Evolutionary conservation across 2,113 vertebrate genomes (phyloP), one percentile per base, ranked within the genome.

Genomic region (Pangasianodon gigas): DNA sequence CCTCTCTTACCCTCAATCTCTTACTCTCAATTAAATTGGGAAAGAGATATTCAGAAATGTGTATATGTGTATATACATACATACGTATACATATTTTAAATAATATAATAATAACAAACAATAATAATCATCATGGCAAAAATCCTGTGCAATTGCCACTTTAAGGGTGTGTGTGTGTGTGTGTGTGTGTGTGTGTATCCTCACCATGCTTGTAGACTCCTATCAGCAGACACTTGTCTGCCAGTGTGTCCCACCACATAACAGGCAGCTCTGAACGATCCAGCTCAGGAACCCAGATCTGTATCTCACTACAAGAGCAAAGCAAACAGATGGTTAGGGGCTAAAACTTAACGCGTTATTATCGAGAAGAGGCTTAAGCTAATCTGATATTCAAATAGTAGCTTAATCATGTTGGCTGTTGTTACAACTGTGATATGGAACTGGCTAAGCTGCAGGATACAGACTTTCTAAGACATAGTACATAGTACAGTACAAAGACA

Each of bases 151-250:
- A 10, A 13, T 4, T 11, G 21, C 24, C 24, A 14, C 75, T 14
- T 26, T 48, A 46, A 77, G 41, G 5, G 67, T 71, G 29, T 6
- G 24, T 24, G 41, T 2, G 18, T 26, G 77, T 19, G 18, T 46
- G 18, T 75, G 71, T 6, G 19, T 65, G 32, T n/a, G 62, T 18
- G 44, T 7, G 44, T 37, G n/a, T 16, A 65, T 77, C 46, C 97
- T 96, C 92, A 99, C 98, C 98, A 46, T 99, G 98, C 92, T 99
- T 99, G 94, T 96, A 99, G 93, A 99, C 96, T 16, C 98, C 98
- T 85, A 99, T 96, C 84, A 99, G 95, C 71, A 99, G 97, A 89
- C 97, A 98, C 94, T 99, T 99, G 95, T 99, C 98, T 71, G 97
- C 96, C 56, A 98, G 95, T 84, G 94, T 93, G 91, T 99, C 98